Conservation (phyloP, 2,113 vertebrate genomes). For the Hemibates koningsi region DNA sequence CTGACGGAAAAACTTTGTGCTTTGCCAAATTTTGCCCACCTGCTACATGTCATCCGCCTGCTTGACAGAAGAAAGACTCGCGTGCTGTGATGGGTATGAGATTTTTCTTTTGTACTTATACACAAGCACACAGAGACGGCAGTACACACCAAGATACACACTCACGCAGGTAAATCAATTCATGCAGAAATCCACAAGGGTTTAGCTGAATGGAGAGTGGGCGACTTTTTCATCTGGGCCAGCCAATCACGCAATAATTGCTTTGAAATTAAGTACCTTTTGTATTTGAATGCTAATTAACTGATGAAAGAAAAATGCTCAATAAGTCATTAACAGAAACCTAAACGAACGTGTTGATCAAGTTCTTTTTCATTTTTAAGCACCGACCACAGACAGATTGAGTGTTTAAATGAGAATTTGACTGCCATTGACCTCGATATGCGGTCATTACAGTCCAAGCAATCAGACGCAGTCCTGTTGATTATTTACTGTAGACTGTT, state of each 20-base stretch:
- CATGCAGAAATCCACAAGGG: constrained; percentile 22
- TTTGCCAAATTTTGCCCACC: constrained; percentile 45
- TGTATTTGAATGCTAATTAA: constrained; percentile 58
- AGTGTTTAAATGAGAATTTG: constrained; percentile 1
- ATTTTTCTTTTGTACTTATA: background rate
- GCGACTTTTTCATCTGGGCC: constrained; percentile 8
- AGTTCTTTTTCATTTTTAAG: background rate
- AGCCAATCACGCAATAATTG: constrained; percentile 54
- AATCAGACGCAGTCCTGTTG: background rate
- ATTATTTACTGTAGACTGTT: constrained; percentile 7
- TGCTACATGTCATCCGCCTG: constrained; percentile 16
- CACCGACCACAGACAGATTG: background rate
- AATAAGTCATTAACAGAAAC: constrained; percentile 52
- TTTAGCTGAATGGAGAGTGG: constrained; percentile 12
- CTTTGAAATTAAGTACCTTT: constrained; percentile 57
- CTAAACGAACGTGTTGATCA: constrained; percentile 27
- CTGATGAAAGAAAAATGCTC: constrained; percentile 46
- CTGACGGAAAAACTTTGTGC: constrained; percentile 34
- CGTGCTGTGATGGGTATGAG: constrained; percentile 8
- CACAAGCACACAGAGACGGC: background rate
- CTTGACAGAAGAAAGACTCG: background rate
- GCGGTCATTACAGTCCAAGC: background rate
- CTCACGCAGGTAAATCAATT: constrained; percentile 10
- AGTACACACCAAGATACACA: background rate
- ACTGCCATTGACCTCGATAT: constrained; percentile 24